These are phyloP conservation scores for Oopsacas minuta DNA, from an alignment of 37 sponge, comb jelly and placozoan genomes.

Conservation along the genomic window DNA sequence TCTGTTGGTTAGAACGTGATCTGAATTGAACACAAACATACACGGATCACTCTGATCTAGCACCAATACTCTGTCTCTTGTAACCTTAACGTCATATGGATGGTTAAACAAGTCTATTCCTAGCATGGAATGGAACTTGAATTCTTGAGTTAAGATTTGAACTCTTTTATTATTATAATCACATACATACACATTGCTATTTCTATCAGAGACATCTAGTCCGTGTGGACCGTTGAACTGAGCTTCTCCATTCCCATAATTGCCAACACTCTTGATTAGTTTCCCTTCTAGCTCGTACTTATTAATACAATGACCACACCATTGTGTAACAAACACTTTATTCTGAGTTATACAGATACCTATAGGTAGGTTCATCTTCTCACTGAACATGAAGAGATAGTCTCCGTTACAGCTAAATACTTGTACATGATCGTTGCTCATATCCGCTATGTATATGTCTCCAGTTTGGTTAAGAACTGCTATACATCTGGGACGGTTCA, in stretches of 20 bases:
- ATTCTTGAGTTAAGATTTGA: not conserved
- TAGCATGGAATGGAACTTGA: constrained; percentile 20
- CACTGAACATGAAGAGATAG: constrained; percentile 9
- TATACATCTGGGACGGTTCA: constrained; percentile 38
- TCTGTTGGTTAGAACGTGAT: constrained; percentile 19
- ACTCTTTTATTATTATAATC: not conserved
- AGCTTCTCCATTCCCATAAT: not conserved
- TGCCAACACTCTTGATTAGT: constrained; percentile 14
- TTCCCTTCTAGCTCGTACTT: constrained; percentile 16
- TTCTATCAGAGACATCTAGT: not conserved
- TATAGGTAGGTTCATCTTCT: not conserved
- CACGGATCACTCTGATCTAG: constrained; percentile 17
- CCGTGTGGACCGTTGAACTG: not conserved
- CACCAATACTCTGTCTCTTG: constrained; percentile 13
- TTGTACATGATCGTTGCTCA: constrained; percentile 50
- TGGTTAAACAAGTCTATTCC: not conserved
- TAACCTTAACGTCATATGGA: not conserved
- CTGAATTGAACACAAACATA: not conserved
- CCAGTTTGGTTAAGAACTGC: constrained; percentile 33
- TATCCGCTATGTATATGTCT: constrained; percentile 46
- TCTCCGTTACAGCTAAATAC: constrained; percentile 23
- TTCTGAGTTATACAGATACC: not conserved
- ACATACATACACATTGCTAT: not conserved
- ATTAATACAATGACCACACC: not conserved
- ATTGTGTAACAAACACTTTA: constrained; percentile 5